These are phyloP conservation scores for Tryphoninae sp. DNA, from an alignment of 2,888 invertebrate genomes.

Conservation along the genomic window DNA sequence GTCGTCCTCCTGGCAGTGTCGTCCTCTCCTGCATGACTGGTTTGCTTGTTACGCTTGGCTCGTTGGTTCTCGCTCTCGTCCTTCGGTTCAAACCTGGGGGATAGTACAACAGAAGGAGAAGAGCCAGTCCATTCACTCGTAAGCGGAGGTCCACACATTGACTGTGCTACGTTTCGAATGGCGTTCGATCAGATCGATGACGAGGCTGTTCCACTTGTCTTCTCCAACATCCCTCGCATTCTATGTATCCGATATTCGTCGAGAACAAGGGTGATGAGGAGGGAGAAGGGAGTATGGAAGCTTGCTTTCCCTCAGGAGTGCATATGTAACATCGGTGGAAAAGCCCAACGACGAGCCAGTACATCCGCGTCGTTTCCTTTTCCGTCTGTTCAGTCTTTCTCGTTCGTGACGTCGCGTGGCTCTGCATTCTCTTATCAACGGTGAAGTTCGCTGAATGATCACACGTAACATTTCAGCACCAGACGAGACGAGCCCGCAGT, in stretches of 20 bases:
- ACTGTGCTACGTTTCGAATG: slow-evolving; percentile 49
- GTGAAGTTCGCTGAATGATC: slow-evolving; percentile 11
- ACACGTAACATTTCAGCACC: slow-evolving; percentile 28
- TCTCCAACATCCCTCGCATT: slow-evolving; percentile 18
- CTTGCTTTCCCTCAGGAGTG: slow-evolving; percentile 25
- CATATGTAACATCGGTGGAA: slow-evolving; percentile 29
- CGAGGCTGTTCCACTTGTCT: slow-evolving; percentile 59
- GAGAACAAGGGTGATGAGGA: not conserved
- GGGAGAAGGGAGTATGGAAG: slow-evolving; percentile 5
- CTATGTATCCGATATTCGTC: slow-evolving; percentile 32
- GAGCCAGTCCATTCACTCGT: slow-evolving; percentile 41
- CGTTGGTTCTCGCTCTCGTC: slow-evolving; percentile 20
- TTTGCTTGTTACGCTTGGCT: slow-evolving; percentile 41
- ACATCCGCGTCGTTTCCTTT: slow-evolving; percentile 39
- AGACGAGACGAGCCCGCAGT: slow-evolving; percentile 14
- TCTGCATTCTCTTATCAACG: slow-evolving; percentile 37
- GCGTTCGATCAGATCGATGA: slow-evolving; percentile 58
- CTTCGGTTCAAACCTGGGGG: slow-evolving; percentile 18
- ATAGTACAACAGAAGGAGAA: not conserved
- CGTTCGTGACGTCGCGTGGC: not conserved
- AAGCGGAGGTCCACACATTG: slow-evolving; percentile 42
- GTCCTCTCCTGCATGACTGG: slow-evolving; percentile 32
- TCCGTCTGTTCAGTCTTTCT: slow-evolving; percentile 37
- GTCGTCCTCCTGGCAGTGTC: slow-evolving; percentile 36
- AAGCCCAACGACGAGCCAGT: slow-evolving; percentile 23